These are phyloP conservation scores for Aurelia coerulea DNA, from an alignment of 30 jellyfish, hydroid and myxozoan genomes.

Conservation along the genomic window DNA sequence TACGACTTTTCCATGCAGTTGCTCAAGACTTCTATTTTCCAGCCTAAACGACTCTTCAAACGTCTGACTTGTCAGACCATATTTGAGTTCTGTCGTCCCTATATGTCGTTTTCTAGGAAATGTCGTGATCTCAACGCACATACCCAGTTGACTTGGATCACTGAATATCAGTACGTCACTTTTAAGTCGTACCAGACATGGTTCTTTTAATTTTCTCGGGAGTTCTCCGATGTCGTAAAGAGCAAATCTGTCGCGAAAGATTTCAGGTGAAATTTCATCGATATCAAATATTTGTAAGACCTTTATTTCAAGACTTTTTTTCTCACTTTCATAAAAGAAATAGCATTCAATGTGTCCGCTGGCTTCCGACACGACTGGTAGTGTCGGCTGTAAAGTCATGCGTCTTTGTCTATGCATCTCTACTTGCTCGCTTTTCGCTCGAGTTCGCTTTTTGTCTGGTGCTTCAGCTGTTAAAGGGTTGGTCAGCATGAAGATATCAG, in stretches of 20 bases:
- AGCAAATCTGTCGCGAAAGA: slow-evolving; percentile 43
- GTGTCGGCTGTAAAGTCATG: slow-evolving; percentile 29
- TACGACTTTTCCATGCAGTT: slow-evolving; percentile 15
- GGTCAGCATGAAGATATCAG: slow-evolving; percentile 2
- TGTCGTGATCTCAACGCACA: slow-evolving; percentile 51
- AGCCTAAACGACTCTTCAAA: slow-evolving; percentile 56
- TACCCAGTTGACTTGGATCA: slow-evolving; percentile 49
- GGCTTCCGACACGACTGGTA: slow-evolving; percentile 41
- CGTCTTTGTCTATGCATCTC: slow-evolving; percentile 10
- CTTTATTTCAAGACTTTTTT: slow-evolving; percentile 21
- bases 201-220: slow-evolving; percentile 9
- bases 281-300: slow-evolving; percentile 51
- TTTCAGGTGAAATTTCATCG: slow-evolving; percentile 54
- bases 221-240: slow-evolving; percentile 30
- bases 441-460: neutral
- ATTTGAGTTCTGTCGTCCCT: slow-evolving; percentile 50
- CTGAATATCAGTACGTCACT: slow-evolving; percentile 35
- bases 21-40: slow-evolving; percentile 22
- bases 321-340: slow-evolving; percentile 23
- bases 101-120: slow-evolving; percentile 56
- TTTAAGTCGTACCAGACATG: slow-evolving; percentile 42
- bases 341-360: slow-evolving; percentile 76
- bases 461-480: neutral
- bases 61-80: slow-evolving; percentile 43
- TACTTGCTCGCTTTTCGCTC: slow-evolving; percentile 37